A percentile compares a stretch with the other conserved stretches of the same genome.
Evolutionary conservation across 2,113 vertebrate species (phyloP).

Genomic region (Silurus asotus): DNA sequence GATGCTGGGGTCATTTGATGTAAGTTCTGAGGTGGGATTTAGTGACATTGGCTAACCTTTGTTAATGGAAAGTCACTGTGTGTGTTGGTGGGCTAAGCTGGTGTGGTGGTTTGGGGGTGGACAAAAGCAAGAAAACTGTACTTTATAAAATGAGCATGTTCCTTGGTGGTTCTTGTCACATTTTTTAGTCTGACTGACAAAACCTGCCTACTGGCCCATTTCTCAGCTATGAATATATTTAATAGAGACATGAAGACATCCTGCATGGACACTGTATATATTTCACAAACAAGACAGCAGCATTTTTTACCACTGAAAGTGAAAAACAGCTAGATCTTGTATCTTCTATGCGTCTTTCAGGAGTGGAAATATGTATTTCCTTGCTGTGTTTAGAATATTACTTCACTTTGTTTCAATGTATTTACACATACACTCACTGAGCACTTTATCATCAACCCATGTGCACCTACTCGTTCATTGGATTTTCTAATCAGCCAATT

Average conservation of each 20-base stretch:
- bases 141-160: constrained; percentile 36
- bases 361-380: background rate
- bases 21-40: constrained; percentile 46
- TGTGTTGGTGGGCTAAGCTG: constrained; percentile 1
- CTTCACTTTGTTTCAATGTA: background rate
- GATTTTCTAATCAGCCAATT: too few relatives aligned
- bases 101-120: background rate
- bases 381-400: background rate
- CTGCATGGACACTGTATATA: background rate
- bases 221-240: constrained; percentile 23
- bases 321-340: background rate
- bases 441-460: background rate
- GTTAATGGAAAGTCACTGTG: constrained; percentile 22
- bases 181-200: constrained; percentile 2
- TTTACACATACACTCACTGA: background rate
- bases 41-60: constrained; percentile 46
- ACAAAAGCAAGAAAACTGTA: background rate
- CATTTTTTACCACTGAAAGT: background rate
- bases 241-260: constrained; percentile 36
- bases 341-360: background rate
- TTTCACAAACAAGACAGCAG: background rate
- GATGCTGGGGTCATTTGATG: constrained; percentile 49
- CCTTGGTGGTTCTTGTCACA: constrained; percentile 1
- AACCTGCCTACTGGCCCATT: constrained; percentile 16
- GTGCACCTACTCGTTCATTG: background rate